Evolutionary conservation across 2,888 invertebrate species (phyloP), one percentile per base, ranked within the genome.

Genomic region (Drosophila fungiperda): DNA sequence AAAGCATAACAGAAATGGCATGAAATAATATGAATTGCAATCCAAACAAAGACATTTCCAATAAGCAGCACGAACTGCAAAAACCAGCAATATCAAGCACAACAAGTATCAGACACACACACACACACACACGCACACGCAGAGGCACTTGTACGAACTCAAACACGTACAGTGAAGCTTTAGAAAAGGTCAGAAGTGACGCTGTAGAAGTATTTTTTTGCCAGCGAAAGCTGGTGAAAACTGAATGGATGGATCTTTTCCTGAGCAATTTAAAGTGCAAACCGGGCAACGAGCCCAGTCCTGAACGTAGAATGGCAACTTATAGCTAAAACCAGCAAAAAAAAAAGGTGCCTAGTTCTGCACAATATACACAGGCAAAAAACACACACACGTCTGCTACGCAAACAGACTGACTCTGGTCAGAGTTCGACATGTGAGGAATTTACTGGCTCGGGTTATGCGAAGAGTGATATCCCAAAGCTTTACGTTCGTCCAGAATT

Each of bases 211-310:
- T 29, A 29, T 6, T 29, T 29, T 5, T 5, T 5, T 29, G 29
- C 29, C 29, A 29, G 29, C 29, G 29, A 29, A 29, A 29, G 6
- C 29, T 29, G 29, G 26, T 26, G 49, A 74, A 87, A 89, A 80
- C 80, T 87, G 85, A 86, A 89, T 89, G 89, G 88, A 89, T 86
- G 29, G 5, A 29, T 6, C 5, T 89, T 89, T 86, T 85, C 85
- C 90, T 87, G 82, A 89, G 88, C 90, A 86, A 86, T 89, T 89
- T 87, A 85, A 89, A 87, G 88, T 89, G 85, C 72, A 80, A 58
- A 73, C 66, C 66, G 60, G 54, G 35, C 54, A 63, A 38, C 32
- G 40, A 33, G 15, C n/a, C 49, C 45, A 45, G 8, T 15, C 8
- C 20, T 7, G 12, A 49, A 12, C 55, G 6, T 9, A 23, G 20